Evolutionary conservation across 1,140 invertebrate genomes (phyloP).

Genomic region (Halyomorpha halys): DNA sequence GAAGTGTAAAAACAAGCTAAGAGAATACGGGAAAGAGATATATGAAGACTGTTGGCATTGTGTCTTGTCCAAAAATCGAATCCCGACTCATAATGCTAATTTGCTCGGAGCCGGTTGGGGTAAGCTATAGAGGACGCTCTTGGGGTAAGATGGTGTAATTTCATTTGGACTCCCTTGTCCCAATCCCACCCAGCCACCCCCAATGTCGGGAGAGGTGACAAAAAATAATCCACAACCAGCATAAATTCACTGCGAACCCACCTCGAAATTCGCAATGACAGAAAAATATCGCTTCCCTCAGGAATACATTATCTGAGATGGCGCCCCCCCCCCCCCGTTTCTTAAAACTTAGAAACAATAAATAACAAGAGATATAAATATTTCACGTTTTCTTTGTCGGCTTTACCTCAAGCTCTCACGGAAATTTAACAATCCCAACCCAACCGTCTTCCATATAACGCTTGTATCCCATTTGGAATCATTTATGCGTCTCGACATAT

Average conservation of each 20-base stretch:
- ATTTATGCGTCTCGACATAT: no score
- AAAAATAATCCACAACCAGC: constrained; percentile 9
- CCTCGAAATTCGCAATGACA: constrained; percentile 10
- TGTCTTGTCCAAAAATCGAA: constrained; percentile 2
- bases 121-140: neutral
- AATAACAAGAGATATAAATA: constrained; percentile 11
- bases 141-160: constrained; percentile 3
- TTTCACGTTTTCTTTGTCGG: constrained; percentile 3
- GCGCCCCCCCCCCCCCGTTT: neutral
- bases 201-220: neutral
- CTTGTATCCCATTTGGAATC: no score
- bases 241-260: constrained; percentile 4
- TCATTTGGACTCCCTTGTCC: constrained; percentile 3
- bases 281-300: constrained; percentile 8
- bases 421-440: no score
- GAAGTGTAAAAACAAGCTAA: no score
- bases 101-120: neutral
- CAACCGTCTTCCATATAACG: no score
- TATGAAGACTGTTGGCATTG: constrained; percentile 1
- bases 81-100: constrained; percentile 6
- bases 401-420: no score
- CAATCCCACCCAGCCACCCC: neutral
- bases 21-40: no score
- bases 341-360: constrained; percentile 11
- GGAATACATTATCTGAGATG: constrained; percentile 7